Percentiles rank a stretch among this genome's conserved stretches.
These are phyloP conservation scores for Amblyjoppa proteus DNA, from an alignment of 2,888 invertebrate species.

Conservation along the genomic window DNA sequence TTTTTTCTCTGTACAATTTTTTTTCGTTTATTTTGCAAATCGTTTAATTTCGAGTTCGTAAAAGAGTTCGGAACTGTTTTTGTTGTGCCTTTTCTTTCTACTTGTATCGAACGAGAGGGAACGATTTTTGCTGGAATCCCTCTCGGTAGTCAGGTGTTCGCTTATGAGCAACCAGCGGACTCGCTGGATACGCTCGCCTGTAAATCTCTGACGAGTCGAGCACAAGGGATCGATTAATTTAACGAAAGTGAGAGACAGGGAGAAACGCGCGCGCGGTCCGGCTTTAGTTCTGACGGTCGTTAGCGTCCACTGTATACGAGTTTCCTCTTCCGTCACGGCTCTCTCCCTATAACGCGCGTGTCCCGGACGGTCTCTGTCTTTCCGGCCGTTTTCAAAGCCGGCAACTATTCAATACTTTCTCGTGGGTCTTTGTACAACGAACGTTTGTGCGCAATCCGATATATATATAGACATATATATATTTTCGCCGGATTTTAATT, in stretches of 20 bases:
- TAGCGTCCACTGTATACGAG: conserved; percentile 59
- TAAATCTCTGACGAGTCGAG: conserved; percentile 60
- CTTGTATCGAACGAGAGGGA: neutral
- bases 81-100: conserved; percentile 7
- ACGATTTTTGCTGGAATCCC: conserved; percentile 36
- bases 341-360: conserved; percentile 51
- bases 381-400: conserved; percentile 63
- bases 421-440: conserved; percentile 27
- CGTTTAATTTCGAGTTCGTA: neutral
- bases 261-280: conserved; percentile 22
- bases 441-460: conserved; percentile 47
- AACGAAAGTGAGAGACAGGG: conserved; percentile 27
- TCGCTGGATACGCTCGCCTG: conserved; percentile 18
- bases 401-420: conserved; percentile 40
- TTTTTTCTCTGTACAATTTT: neutral
- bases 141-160: conserved; percentile 17
- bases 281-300: conserved; percentile 63
- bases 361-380: conserved; percentile 64
- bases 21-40: neutral
- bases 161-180: conserved; percentile 25
- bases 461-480: conserved; percentile 36
- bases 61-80: neutral
- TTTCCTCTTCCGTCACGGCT: conserved; percentile 64
- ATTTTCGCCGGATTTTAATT: conserved; percentile 40
- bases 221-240: conserved; percentile 65